Evolutionary conservation across 2,113 vertebrate species (phyloP), one percentile per base, ranked within the genome.

Genomic region (Dermatemys mawii): DNA sequence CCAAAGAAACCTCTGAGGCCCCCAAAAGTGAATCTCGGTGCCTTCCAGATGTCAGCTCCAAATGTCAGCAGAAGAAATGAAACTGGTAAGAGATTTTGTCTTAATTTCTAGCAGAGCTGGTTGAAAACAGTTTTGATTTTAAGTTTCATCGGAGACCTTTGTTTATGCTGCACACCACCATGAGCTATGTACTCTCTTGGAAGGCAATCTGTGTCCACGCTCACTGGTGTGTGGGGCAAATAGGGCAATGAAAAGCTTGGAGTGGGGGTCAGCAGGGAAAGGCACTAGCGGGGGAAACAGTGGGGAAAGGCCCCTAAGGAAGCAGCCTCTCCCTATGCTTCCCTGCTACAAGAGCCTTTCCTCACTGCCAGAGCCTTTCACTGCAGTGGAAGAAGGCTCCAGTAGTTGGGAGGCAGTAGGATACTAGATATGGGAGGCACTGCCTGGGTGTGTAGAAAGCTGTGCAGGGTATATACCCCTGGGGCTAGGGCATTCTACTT

Each of bases 1-100:
- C 98, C 98, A 78, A 38, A 67, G 54, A 99, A 99, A 92, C 98
- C 98, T 4, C 48, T 63, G 3, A 98, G 96, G 76, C 98, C 97
- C n/a, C 95, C 91, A 0, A 67, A n/a, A 0, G 87, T 98, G 83
- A 93, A 97, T 83, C 96, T 98, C 44, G 67, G 93, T 48, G 11
- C 38, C 89, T 98, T 98, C 93, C 94, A 0, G 78, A 89, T n/a
- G 2, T 0, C 10, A 1, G 0, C 13, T 53, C 82, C 81, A 63
- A 49, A 24, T 17, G 9, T 50, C 49, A 16, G 27, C 32, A 27
- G 83, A 90, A 89, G 50, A 44, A 89, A 60, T 46, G 55, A 92
- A 94, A 92, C 87, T 86, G 93, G 97, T 97, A 97, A 93, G 88
- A 63, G 17, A 51, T 73, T 4, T n/a, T 14, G 17, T 41, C 44